A percentile compares a stretch with the other conserved stretches of the same genome.
Conservation (phyloP, 2,113 vertebrate genomes). For the Nematolebias whitei region DNA sequence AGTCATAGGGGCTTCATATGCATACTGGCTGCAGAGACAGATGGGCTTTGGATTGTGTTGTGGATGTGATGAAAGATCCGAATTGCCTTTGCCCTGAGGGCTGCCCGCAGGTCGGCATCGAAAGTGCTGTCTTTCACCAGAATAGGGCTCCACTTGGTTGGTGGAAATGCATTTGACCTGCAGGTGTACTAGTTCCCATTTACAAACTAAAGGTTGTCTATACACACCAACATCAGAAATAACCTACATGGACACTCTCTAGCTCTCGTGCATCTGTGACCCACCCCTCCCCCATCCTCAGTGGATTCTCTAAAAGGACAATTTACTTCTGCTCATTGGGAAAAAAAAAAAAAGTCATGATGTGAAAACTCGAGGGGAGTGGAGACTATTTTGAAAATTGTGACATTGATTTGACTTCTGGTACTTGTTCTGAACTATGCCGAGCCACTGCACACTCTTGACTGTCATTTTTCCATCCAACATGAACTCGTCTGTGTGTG, state of each 20-base stretch:
- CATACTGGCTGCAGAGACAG: conserved; percentile 36
- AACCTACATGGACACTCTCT: conserved; percentile 46
- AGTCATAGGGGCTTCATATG: conserved; percentile 38
- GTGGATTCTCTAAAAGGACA: conserved; percentile 37
- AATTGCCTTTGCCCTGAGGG: conserved; percentile 74
- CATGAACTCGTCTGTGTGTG: conserved; percentile 47
- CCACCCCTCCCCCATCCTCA: background rate
- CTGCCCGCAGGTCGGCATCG: conserved; percentile 63
- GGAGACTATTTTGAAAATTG: conserved; percentile 41
- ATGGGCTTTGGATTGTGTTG: conserved; percentile 54
- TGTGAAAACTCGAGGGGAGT: conserved; percentile 31
- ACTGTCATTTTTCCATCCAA: conserved; percentile 45
- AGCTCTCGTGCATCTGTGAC: conserved; percentile 17
- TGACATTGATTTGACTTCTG: conserved; percentile 47
- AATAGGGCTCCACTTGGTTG: conserved; percentile 45
- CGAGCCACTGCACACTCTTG: conserved; percentile 44
- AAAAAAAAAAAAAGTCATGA: conserved; percentile 48
- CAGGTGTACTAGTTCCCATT: conserved; percentile 60
- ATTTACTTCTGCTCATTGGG: conserved; percentile 26
- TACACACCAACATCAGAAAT: conserved; percentile 57
- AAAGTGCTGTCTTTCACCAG: conserved; percentile 72
- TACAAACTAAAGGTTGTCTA: conserved; percentile 61
- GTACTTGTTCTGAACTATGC: conserved; percentile 53
- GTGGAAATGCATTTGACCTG: conserved; percentile 64
- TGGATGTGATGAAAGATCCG: conserved; percentile 60